Conservation (phyloP, 2,797 vertebrate genomes). For the Hydrolagus colliei region DNA sequence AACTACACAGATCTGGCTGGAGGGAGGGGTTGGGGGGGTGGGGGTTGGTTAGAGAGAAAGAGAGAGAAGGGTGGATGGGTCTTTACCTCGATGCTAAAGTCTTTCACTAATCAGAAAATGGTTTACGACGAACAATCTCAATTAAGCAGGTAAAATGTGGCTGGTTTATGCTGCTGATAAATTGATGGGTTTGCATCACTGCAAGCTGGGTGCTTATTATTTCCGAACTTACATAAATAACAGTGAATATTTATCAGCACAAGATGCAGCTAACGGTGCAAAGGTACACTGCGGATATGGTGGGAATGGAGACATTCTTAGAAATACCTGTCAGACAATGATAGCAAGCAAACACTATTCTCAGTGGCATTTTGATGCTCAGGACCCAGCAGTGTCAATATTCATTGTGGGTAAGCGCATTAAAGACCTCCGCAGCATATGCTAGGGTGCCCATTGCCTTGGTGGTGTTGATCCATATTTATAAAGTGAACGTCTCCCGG, state of each 20-base stretch:
- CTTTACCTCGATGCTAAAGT: background rate
- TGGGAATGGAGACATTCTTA: background rate
- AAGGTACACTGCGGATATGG: background rate
- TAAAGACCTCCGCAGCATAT: background rate
- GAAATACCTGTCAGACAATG: conserved; percentile 15
- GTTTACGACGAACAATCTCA: conserved; percentile 24
- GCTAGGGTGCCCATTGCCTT: background rate
- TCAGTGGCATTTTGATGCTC: background rate
- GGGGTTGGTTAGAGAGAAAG: background rate
- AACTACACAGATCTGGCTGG: background rate
- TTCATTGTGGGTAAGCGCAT: conserved; percentile 4
- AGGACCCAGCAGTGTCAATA: background rate
- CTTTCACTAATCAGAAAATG: conserved; percentile 26
- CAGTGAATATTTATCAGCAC: conserved; percentile 2
- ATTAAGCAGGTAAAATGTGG: no score
- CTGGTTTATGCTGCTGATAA: conserved; percentile 11
- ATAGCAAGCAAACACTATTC: background rate
- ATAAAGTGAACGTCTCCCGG: background rate
- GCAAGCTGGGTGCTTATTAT: background rate
- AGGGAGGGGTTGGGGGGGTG: background rate
- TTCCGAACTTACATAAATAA: conserved; percentile 25
- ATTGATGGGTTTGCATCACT: background rate
- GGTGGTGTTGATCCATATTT: background rate
- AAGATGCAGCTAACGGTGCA: conserved; percentile 16
- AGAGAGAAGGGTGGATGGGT: background rate